These are phyloP conservation scores for Heteropelma amictum DNA, from an alignment of 2,888 invertebrate species.

Conservation along the genomic window DNA sequence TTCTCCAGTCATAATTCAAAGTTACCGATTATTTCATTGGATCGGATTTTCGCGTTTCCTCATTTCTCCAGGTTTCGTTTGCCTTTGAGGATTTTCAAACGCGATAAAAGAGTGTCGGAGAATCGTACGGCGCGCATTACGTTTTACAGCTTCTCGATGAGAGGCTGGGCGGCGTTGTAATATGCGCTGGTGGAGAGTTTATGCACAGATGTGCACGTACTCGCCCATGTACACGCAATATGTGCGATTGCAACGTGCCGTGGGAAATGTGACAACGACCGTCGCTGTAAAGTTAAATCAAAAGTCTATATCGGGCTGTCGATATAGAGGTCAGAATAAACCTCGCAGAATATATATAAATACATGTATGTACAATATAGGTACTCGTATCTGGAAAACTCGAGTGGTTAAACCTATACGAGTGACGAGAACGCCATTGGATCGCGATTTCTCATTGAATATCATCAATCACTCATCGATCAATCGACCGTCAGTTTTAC, in stretches of 20 bases:
- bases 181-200: constrained; percentile 23
- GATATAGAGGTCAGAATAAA: constrained; percentile 54
- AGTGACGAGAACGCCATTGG: constrained; percentile 29
- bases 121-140: constrained; percentile 20
- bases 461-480: constrained; percentile 44
- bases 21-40: not conserved
- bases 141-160: constrained; percentile 45
- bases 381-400: constrained; percentile 22
- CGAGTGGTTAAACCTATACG: constrained; percentile 24
- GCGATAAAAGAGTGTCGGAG: constrained; percentile 38
- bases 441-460: constrained; percentile 16
- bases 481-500: constrained; percentile 43
- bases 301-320: constrained; percentile 54
- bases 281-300: constrained; percentile 62
- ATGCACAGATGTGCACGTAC: not conserved
- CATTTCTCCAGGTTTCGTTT: not conserved
- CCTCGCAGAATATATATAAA: no score
- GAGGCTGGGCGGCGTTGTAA: constrained; percentile 44
- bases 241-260: constrained; percentile 60
- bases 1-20: not conserved
- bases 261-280: constrained; percentile 70
- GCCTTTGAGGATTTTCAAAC: constrained; percentile 7
- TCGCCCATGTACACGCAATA: not conserved
- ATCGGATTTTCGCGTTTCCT: constrained; percentile 1
- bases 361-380: no score